Base-by-base conservation (phyloP, 2,113 vertebrate genomes). In the Engystomops pustulosus region DNA sequence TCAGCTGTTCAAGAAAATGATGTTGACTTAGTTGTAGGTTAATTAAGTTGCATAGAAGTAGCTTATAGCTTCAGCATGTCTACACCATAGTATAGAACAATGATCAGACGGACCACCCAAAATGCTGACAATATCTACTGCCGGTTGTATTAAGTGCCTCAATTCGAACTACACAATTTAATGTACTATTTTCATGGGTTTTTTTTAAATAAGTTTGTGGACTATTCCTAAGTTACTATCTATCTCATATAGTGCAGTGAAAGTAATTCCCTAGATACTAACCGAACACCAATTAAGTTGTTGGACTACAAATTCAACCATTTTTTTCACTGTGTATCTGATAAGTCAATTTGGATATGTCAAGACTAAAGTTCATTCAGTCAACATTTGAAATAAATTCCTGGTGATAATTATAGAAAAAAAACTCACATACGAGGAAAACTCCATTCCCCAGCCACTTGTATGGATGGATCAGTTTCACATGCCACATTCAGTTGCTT, bases 11-110 rank as follows among this genome's bases (percentile, higher is more conserved):
- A 6, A 38, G 74, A 55, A 77, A 55, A 41, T 60, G 20, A 38
- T 78, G 75, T 78, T 78, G 75, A 60, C 34, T 53, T 78, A 77
- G 53, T 60, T 41, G 75, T 27, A 60, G 49, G 23, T 49, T 78
- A 78, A 60, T 78, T 41, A 60, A 78, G 51, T 41, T 60, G 51
- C 51, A 41, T 60, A 60, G 15, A 23, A 78, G 75, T 60, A 60
- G 75, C 53, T 77, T 77, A 58, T 77, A 36, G 30, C 74, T 58
- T 58, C n/a, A 15, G 74, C 58, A 47, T 27, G 74, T 77, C 53
- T 58, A 38, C 53, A 18, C 74, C 11, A n/a, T n/a, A n/a, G 49
- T 58, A 58, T 11, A 15, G 34, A 55, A 76, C 27, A 49, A 76
- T 51, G 17, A 78, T 41, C 51, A 38, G n/a, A 9, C 8, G 11